Evolutionary conservation across 2,888 invertebrate genomes (phyloP).

Genomic region (Campoplex nolae): DNA sequence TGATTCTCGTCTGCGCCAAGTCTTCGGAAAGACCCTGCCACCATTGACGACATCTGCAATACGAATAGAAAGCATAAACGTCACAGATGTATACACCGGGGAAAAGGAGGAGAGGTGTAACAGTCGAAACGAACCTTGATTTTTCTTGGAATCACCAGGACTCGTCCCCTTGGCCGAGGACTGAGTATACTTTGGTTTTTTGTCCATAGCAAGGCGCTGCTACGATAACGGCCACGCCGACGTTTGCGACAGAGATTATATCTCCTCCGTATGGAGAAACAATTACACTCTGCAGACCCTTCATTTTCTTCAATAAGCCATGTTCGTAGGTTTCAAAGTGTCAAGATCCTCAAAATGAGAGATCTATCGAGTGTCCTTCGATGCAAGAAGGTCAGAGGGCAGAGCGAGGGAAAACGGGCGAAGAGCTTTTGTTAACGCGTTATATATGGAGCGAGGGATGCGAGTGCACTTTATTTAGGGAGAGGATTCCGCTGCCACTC

Average conservation of each 20-base stretch:
- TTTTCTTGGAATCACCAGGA: conserved; percentile 91
- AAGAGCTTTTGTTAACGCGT: conserved; percentile 8
- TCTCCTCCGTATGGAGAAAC: conserved; percentile 91
- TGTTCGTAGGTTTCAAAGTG: conserved; percentile 86
- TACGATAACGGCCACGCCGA: conserved; percentile 42
- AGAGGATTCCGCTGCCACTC: conserved; percentile 86
- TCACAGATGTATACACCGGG: neutral
- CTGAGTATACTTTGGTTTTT: conserved; percentile 90
- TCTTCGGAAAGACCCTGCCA: conserved; percentile 82
- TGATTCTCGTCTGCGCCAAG: conserved; percentile 88
- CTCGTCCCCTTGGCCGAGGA: conserved; percentile 89
- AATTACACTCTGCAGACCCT: conserved; percentile 88
- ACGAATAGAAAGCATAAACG: conserved; percentile 24
- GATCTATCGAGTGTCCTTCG: conserved; percentile 55
- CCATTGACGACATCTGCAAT: conserved; percentile 79
- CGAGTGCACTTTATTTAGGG: conserved; percentile 86
- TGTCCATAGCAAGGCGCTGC: conserved; percentile 88
- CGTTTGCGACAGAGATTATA: conserved; percentile 84
- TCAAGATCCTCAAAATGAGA: conserved; percentile 76
- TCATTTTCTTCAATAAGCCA: conserved; percentile 93
- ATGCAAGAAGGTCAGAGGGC: conserved; percentile 23
- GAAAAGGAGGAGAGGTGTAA: neutral
- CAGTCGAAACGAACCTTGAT: conserved; percentile 86
- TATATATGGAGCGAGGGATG: conserved; percentile 50
- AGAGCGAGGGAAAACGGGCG: neutral